A percentile compares a stretch with the other conserved stretches of the same genome.
Evolutionary conservation across 2,797 vertebrate species (phyloP).

Genomic region (Pitangus sulphuratus): DNA sequence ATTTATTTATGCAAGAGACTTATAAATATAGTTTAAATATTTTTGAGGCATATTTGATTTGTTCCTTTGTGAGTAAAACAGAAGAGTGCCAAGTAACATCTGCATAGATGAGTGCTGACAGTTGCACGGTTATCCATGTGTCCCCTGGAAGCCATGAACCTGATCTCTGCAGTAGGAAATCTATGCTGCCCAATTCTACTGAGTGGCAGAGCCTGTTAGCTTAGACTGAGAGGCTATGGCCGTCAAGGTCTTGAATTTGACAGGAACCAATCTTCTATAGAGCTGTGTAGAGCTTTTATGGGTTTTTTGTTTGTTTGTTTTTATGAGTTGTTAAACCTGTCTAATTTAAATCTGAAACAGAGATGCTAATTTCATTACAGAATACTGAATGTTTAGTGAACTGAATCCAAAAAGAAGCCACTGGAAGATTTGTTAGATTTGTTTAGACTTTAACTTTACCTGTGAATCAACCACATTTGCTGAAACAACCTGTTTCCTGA

Average conservation of each 20-base stretch:
- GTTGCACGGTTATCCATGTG: not conserved
- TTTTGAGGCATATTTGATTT: not conserved
- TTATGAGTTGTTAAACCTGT: not conserved
- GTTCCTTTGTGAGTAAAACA: not conserved
- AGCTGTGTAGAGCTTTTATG: not conserved
- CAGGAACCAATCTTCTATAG: not conserved
- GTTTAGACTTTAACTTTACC: not conserved
- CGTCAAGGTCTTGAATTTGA: not conserved
- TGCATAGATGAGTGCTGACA: not conserved
- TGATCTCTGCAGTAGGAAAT: not conserved
- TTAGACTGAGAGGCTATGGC: not conserved
- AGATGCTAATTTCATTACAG: conserved; percentile 2
- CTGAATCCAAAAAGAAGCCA: not conserved
- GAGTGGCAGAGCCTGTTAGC: not conserved
- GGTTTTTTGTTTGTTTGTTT: not conserved
- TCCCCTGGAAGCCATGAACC: not conserved
- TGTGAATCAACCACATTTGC: not conserved
- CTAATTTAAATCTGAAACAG: not conserved
- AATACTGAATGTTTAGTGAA: not conserved
- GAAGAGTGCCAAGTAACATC: not conserved
- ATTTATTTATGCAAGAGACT: not conserved
- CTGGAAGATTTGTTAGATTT: not conserved
- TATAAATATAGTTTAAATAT: not conserved
- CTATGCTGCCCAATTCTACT: not conserved
- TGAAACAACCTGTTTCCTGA: conserved; percentile 5